Evolutionary conservation across 2,888 invertebrate genomes (phyloP), one percentile per base, ranked within the genome.

Genomic region (Cerceris ruficornis): DNA sequence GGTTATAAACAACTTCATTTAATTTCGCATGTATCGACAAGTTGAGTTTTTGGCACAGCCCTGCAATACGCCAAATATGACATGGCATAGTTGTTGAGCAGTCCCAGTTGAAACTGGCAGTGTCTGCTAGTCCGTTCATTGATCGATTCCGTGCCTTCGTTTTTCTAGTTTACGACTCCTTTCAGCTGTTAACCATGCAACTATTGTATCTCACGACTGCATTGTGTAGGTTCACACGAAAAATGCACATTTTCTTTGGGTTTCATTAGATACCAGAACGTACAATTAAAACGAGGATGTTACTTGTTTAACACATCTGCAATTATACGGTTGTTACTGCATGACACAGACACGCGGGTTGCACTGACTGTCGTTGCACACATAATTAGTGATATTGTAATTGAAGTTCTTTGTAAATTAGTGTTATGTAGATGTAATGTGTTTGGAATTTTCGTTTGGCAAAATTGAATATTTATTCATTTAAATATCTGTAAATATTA

Each of bases 61-160:
- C 78, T 84, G 75, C 39, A 55, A 13, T 8, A 50, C n/a, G 42
- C 17, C 17, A 70, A 77, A 59, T 61, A 57, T 57, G 42, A 60
- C 50, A 64, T 65, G 46, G 66, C 55, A n/a, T 43, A 64, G 54
- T 61, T 55, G 49, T 69, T 46, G 57, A 13, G 50, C 58, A 64
- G 69, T 55, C 64, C 68, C 78, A 81, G 77, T 84, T 84, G 69
- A 62, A 59, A 73, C 66, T 57, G 39, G 50, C 43, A 77, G 62
- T 57, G 54, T 52, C 58, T 67, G 49, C 28, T 62, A 64, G 76
- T 67, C 69, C 28, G 52, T 65, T 59, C 55, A 75, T 66, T 52
- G 42, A 77, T 70, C 54, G 49, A 66, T 64, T 76, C 69, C 55
- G 76, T 69, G 61, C 52, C 14, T 67, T 68, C 39, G 55, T 57